phyloP scores from a whole-genome alignment of 1,140 invertebrate species.

The Leptoteleia sp. region DNA sequence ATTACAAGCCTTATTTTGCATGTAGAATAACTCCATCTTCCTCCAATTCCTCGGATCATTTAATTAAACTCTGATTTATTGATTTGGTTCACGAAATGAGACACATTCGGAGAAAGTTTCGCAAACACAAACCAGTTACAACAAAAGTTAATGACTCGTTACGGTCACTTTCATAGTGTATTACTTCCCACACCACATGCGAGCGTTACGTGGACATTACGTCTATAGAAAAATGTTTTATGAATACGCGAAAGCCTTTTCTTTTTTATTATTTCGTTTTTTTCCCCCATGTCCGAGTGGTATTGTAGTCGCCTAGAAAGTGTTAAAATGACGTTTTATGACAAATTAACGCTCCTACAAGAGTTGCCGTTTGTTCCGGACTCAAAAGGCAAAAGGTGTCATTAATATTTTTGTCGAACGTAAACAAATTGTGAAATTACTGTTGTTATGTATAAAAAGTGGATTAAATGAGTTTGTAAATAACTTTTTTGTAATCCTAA shows the following conservation, averaged over 20 bases:
- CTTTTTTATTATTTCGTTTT: too few relatives aligned
- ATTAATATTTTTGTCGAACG: too few relatives aligned
- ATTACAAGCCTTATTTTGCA: too few relatives aligned
- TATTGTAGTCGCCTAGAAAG: background rate
- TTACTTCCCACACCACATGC: constrained; percentile 7
- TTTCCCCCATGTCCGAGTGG: background rate
- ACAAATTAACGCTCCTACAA: too few relatives aligned
- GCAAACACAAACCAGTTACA: constrained; percentile 14
- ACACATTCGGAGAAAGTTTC: constrained; percentile 28
- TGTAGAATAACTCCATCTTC: too few relatives aligned
- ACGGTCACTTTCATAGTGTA: constrained; percentile 23
- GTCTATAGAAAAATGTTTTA: constrained; percentile 1
- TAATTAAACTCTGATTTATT: constrained; percentile 5
- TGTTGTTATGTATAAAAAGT: too few relatives aligned
- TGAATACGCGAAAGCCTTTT: constrained; percentile 6
- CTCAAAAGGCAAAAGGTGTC: too few relatives aligned
- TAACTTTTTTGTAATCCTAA: too few relatives aligned
- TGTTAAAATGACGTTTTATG: background rate
- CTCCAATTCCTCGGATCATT: background rate
- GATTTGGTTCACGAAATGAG: constrained; percentile 7
- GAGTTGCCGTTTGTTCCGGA: too few relatives aligned
- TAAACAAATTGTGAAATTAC: too few relatives aligned
- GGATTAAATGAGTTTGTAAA: too few relatives aligned
- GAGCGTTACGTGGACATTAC: constrained; percentile 19
- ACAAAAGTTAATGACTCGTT: constrained; percentile 40